A percentile compares a stretch with the other conserved stretches of the same genome.
These are phyloP conservation scores for Philopotamus ludificatus DNA, from an alignment of 1,140 invertebrate genomes.

Conservation along the genomic window DNA sequence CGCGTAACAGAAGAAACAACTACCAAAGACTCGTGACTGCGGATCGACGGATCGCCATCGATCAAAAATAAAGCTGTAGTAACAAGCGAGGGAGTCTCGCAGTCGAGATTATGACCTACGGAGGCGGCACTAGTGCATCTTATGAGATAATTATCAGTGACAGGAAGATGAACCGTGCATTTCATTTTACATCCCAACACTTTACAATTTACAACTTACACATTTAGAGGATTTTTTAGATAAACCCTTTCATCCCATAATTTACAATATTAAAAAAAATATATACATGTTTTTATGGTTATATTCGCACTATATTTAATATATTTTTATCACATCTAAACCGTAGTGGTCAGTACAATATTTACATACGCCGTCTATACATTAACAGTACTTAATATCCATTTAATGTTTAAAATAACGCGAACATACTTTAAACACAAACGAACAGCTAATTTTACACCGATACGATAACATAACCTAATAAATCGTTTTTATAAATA, in stretches of 20 bases:
- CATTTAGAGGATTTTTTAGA: constrained; percentile 9
- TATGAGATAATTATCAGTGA: constrained; percentile 38
- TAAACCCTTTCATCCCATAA: constrained; percentile 29
- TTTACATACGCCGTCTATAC: constrained; percentile 25
- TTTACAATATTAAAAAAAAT: constrained; percentile 33
- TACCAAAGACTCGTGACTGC: constrained; percentile 3
- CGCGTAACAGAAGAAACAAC: constrained; percentile 3
- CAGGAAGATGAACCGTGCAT: constrained; percentile 43
- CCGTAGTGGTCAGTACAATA: constrained; percentile 35
- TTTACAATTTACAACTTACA: constrained; percentile 36
- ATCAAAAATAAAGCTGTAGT: constrained; percentile 28
- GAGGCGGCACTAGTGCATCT: constrained; percentile 29
- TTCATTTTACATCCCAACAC: constrained; percentile 39
- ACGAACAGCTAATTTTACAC: constrained; percentile 16
- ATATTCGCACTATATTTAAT: constrained; percentile 30
- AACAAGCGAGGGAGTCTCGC: constrained; percentile 46
- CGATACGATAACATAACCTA: constrained; percentile 19
- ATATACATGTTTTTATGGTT: constrained; percentile 29
- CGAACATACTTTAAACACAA: constrained; percentile 7
- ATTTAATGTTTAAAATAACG: neutral
- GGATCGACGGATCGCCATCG: neutral
- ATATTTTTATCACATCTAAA: constrained; percentile 40
- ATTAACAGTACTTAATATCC: constrained; percentile 25
- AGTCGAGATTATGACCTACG: constrained; percentile 44
- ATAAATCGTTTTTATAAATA: constrained; percentile 23